phyloP scores from a whole-genome alignment of 2,113 vertebrate species.

The Anguilla japonica region DNA sequence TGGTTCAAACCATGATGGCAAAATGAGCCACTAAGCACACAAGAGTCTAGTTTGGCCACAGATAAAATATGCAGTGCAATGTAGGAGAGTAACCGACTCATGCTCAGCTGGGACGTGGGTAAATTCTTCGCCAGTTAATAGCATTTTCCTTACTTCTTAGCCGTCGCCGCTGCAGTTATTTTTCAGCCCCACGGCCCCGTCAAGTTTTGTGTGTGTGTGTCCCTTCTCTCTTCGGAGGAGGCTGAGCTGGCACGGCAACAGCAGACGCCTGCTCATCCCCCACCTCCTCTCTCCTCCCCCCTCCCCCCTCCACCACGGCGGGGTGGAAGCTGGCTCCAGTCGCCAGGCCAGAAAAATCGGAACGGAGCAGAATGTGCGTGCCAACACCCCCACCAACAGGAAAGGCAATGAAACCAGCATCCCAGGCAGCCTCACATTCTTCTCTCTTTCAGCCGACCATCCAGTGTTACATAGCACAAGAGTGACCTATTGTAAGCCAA shows the following conservation, averaged over 20 bases:
- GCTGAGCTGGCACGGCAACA: background rate
- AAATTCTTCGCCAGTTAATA: background rate
- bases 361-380: background rate
- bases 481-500: background rate
- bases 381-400: slow-evolving; percentile 36
- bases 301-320: background rate
- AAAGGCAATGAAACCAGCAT: background rate
- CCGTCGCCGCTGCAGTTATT: slow-evolving; percentile 11
- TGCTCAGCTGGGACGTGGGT: background rate
- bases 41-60: background rate
- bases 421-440: background rate
- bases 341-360: background rate
- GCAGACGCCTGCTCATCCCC: background rate
- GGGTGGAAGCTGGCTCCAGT: background rate
- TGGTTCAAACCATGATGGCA: background rate
- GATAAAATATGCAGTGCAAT: background rate
- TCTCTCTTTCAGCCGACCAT: background rate
- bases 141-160: background rate
- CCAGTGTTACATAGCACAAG: background rate
- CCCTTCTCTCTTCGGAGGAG: background rate
- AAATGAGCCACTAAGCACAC: background rate
- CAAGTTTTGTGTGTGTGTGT: background rate
- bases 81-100: background rate
- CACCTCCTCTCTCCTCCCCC: background rate
- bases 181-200: background rate